Base-by-base conservation (phyloP, 2,113 vertebrate genomes). In the Petaurus breviceps region DNA sequence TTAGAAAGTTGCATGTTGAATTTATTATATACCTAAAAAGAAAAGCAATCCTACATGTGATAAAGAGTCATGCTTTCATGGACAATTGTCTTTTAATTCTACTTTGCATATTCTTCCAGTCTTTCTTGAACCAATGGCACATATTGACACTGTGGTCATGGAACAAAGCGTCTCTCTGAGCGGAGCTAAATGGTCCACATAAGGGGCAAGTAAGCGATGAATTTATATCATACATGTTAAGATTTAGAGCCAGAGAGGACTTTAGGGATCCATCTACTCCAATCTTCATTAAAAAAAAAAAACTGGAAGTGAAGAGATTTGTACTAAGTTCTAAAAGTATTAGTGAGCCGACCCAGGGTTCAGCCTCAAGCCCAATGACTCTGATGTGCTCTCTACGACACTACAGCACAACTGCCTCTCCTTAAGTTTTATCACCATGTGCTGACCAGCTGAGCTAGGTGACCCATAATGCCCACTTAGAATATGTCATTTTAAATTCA, bases 111-210 rank as follows among this genome's bases (percentile, higher is more conserved):
- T 77, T n/a, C n/a, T n/a, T n/a, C n/a, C n/a, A 68, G 89, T 68
- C 23, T 55, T n/a, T 47, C 90, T 96, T 92, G 46, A 94, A 95
- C 14, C 77, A 94, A 90, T n/a, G 37, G 37, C 14, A 19, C 37
- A 77, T 16, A 94, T 24, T 46, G 31, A 92, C 54, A 22, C 25
- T 68, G 4, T 94, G 8, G 90, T 89, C 57, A 95, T 61, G 46
- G 92, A 92, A 90, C 14, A 50, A 8, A 93, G n/a, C 52, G 92
- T 89, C 92, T 93, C 51, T 94, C 68, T 95, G 8, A 68, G 43
- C 54, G 53, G 91, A 94, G 16, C 90, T 92, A 92, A 92, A 51
- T 24, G 26, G 47, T 11, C 84, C 53, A 92, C 51, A 3, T 95
- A 19, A 94, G 23, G 49, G 3, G 31, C 61, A 68, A 68, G 31